Percentiles rank a stretch among this genome's conserved stretches.
phyloP scores from a whole-genome alignment of 2,113 vertebrate genomes.

The Corapipo altera region DNA sequence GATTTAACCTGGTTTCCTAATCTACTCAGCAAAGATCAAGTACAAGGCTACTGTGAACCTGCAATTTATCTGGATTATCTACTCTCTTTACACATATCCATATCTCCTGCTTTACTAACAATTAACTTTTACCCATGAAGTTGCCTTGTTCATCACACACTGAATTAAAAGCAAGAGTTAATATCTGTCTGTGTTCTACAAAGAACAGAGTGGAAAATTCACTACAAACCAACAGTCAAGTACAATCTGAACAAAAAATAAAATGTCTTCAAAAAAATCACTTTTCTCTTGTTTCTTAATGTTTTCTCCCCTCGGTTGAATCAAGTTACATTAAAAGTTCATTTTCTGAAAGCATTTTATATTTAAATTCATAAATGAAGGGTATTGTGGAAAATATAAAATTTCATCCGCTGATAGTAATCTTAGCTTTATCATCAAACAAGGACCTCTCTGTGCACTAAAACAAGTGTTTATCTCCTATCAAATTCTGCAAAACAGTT shows the following conservation, averaged over 20 bases:
- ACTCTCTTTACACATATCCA: not conserved
- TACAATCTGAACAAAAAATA: not conserved
- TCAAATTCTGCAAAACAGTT: not conserved
- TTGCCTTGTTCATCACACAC: not conserved
- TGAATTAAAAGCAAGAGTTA: not conserved
- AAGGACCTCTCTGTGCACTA: not conserved
- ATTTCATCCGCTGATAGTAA: not conserved
- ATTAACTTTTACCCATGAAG: not conserved
- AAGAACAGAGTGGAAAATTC: not conserved
- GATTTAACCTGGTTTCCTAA: not conserved
- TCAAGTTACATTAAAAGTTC: not conserved
- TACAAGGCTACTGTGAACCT: not conserved
- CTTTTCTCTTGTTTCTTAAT: not conserved
- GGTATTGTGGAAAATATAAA: not conserved
- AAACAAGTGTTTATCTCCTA: not conserved
- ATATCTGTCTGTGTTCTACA: not conserved
- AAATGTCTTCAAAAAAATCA: not conserved
- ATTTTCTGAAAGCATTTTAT: not conserved
- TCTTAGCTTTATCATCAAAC: not conserved
- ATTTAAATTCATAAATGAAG: not conserved
- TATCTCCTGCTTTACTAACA: not conserved
- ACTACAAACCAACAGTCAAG: not conserved
- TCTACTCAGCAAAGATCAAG: not conserved
- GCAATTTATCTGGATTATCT: not conserved
- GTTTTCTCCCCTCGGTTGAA: not conserved